Evolutionary conservation across 2,113 vertebrate species (phyloP).

Genomic region (Fukomys damarensis): DNA sequence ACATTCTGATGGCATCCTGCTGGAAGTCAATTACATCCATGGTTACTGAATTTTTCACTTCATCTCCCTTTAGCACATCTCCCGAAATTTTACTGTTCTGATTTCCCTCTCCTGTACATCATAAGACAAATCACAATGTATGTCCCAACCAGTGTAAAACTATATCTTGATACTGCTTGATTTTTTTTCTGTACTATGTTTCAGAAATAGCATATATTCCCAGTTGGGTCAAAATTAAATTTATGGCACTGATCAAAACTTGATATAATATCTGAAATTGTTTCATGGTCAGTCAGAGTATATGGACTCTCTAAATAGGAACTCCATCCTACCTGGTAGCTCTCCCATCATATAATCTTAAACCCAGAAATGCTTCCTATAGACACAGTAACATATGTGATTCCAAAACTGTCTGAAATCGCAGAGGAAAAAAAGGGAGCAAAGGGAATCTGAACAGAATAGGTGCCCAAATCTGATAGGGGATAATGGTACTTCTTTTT

Average conservation of each 20-base stretch:
- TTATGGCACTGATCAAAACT: neutral
- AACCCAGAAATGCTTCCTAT: neutral
- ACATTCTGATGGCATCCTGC: neutral
- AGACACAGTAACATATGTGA: neutral
- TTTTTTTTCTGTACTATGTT: neutral
- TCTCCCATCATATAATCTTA: neutral
- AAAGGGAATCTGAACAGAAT: neutral
- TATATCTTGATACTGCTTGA: neutral
- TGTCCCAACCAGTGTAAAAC: neutral
- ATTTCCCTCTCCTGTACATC: neutral
- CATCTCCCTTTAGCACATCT: neutral
- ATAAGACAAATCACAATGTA: neutral
- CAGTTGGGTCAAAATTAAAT: neutral
- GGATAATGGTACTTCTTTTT: neutral
- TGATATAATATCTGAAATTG: neutral
- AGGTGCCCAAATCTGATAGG: neutral
- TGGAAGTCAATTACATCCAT: neutral
- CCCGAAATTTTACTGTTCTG: neutral
- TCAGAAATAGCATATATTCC: neutral
- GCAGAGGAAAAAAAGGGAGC: neutral
- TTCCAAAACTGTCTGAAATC: neutral
- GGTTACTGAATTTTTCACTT: neutral
- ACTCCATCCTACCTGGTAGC: neutral
- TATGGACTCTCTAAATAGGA: neutral
- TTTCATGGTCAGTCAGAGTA: neutral